phyloP scores from a whole-genome alignment of 2,113 vertebrate species.

The Ia io region DNA sequence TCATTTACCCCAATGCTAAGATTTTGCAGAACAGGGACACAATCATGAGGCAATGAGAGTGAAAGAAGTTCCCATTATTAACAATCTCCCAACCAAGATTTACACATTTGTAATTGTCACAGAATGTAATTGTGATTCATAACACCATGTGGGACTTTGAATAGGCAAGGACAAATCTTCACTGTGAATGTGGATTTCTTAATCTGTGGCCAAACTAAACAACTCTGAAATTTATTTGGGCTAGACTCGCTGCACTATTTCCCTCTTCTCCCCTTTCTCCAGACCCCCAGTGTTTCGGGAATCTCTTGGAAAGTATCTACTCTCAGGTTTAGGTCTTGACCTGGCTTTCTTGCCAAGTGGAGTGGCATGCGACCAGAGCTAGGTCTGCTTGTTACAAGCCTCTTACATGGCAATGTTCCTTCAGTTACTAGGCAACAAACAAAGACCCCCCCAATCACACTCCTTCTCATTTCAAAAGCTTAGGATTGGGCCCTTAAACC shows the following conservation, averaged over 20 bases:
- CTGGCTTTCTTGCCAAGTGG: not conserved
- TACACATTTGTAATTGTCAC: not conserved
- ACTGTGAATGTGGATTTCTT: not conserved
- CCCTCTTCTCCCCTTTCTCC: not conserved
- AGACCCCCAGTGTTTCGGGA: accelerated
- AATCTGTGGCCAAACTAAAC: accelerated
- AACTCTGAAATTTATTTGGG: not conserved
- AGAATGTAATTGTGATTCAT: not conserved
- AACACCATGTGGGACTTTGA: accelerated
- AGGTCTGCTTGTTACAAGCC: too few species aligned
- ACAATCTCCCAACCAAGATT: not conserved
- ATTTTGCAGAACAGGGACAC: not conserved
- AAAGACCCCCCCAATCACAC: accelerated
- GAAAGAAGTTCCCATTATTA: not conserved
- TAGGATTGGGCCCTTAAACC: accelerated
- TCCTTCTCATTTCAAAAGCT: not conserved
- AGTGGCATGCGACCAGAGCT: accelerated
- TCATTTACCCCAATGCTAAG: not conserved
- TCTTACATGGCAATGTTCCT: accelerated
- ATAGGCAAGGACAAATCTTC: not conserved
- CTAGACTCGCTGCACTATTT: accelerated
- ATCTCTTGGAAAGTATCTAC: not conserved
- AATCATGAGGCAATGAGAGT: not conserved
- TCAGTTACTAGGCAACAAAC: not conserved
- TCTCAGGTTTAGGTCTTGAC: not conserved